Percentiles rank a stretch among this genome's conserved stretches.
Conservation (phyloP, 2,888 invertebrate genomes). For the Junonia oenone region DNA sequence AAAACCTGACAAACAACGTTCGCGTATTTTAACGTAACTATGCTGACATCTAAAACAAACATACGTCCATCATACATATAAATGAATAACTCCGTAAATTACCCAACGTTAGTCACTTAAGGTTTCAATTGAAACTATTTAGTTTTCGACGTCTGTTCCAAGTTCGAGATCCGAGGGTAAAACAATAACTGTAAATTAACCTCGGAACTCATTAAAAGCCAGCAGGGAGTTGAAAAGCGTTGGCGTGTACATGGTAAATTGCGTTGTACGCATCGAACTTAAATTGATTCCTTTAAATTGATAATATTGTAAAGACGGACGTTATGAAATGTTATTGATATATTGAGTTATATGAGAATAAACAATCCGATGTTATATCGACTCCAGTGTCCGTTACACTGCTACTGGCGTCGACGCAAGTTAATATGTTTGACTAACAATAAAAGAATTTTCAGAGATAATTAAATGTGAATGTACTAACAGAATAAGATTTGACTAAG, state of each 20-base stretch:
- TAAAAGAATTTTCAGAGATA: too few species aligned
- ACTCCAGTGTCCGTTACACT: too few species aligned
- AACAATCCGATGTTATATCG: too few species aligned
- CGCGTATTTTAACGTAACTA: too few species aligned
- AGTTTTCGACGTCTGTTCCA: conserved; percentile 49
- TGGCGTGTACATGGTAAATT: conserved; percentile 39
- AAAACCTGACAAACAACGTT: too few species aligned
- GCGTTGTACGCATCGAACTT: conserved; percentile 59
- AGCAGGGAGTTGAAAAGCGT: conserved; percentile 38
- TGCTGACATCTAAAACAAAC: neutral
- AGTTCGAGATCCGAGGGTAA: conserved; percentile 55
- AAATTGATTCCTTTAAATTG: conserved; percentile 51
- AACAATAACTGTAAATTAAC: conserved; percentile 75
- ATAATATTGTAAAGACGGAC: conserved; percentile 12
- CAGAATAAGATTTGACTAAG: conserved; percentile 37
- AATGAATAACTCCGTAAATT: neutral
- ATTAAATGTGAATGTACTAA: neutral
- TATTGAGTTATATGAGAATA: too few species aligned
- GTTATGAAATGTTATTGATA: neutral
- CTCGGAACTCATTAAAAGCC: conserved; percentile 70
- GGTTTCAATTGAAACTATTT: conserved; percentile 42
- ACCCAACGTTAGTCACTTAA: conserved; percentile 38
- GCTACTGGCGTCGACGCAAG: too few species aligned
- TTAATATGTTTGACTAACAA: too few species aligned
- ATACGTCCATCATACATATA: neutral